These are phyloP conservation scores for Tetranychus truncatus DNA, from an alignment of 2,888 invertebrate species.

Conservation along the genomic window DNA sequence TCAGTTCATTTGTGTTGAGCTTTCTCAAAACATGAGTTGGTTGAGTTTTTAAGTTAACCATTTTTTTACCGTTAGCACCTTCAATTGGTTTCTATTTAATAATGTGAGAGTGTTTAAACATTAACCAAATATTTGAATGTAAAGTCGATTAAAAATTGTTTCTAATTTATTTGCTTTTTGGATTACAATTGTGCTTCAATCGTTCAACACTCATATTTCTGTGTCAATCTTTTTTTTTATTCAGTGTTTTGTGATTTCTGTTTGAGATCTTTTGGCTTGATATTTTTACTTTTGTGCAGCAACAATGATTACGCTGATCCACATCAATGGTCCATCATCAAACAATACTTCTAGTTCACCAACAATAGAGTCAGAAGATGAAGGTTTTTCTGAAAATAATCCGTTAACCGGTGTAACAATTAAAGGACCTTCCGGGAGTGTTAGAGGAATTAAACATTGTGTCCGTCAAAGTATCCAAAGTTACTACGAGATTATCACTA, in stretches of 20 bases:
- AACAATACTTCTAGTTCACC: no score
- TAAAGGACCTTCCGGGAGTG: constrained; percentile 18
- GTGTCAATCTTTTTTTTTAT: background rate
- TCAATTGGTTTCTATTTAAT: no score
- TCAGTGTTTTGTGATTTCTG: background rate
- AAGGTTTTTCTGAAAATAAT: constrained; percentile 10
- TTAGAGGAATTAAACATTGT: constrained; percentile 17
- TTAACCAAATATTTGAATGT: no score
- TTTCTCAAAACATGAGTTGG: no score
- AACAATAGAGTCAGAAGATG: constrained; percentile 9
- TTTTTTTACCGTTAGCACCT: no score
- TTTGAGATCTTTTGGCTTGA: background rate
- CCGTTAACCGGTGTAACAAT: constrained; percentile 4
- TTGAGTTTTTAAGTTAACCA: no score
- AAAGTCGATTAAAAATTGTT: no score
- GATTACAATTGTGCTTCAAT: no score
- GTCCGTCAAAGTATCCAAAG: constrained; percentile 14
- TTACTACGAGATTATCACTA: constrained; percentile 6
- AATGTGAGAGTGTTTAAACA: no score
- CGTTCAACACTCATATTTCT: background rate
- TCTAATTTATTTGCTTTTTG: no score
- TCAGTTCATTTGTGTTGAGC: no score
- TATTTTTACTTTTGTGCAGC: no score
- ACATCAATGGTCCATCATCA: background rate
- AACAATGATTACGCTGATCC: background rate